Percentiles rank a stretch among this genome's conserved stretches.
These are phyloP conservation scores for Therioaphis trifolii DNA, from an alignment of 2,888 invertebrate species.

Conservation along the genomic window DNA sequence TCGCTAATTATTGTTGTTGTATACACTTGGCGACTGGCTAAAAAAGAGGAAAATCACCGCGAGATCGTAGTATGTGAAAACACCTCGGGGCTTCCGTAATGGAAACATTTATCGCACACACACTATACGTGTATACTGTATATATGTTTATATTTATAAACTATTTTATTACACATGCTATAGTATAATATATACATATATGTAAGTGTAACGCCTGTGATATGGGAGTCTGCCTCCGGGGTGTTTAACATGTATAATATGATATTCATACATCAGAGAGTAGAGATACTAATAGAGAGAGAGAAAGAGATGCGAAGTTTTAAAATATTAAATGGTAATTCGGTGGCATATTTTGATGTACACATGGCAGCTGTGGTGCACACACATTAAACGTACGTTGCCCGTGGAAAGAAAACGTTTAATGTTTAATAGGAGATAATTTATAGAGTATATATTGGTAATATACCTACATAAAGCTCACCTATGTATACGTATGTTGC, in stretches of 20 bases:
- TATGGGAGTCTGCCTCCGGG: conserved; percentile 16
- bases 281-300: neutral
- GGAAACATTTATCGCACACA: neutral
- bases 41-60: no score
- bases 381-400: neutral
- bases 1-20: no score
- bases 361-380: no score
- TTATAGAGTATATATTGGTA: neutral
- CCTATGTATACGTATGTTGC: neutral
- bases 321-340: conserved; percentile 35
- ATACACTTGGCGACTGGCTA: no score
- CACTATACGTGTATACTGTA: no score
- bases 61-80: no score
- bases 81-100: no score
- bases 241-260: neutral
- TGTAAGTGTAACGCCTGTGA: neutral
- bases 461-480: neutral
- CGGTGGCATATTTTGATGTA: conserved; percentile 19
- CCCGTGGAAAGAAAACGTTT: conserved; percentile 42
- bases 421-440: conserved; percentile 40
- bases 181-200: conserved; percentile 9
- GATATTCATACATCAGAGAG: neutral
- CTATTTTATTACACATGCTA: neutral
- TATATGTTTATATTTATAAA: no score
- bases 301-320: neutral